These are phyloP conservation scores for Paracentrotus lividus DNA, from an alignment of 53 echinoderm and acorn worm genomes.

Conservation along the genomic window DNA sequence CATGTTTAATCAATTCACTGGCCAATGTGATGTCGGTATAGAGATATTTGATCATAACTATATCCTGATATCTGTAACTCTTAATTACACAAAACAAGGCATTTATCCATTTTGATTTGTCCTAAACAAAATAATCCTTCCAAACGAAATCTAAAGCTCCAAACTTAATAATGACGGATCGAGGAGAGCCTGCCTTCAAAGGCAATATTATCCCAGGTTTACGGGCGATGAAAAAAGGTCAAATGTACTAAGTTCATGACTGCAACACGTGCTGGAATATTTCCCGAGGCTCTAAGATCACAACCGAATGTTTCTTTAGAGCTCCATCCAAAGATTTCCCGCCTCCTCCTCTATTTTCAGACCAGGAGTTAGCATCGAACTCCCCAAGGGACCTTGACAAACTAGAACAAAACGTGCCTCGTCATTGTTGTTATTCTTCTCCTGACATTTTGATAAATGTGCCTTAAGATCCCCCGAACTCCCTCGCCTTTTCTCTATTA, in stretches of 20 bases:
- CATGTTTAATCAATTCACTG: too few species aligned
- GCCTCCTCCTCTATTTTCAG: neutral
- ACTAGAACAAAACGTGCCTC: slow-evolving; percentile 6
- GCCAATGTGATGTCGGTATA: too few species aligned
- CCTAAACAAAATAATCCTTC: neutral
- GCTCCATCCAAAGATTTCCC: neutral
- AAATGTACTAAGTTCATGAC: slow-evolving; percentile 9
- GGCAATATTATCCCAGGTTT: slow-evolving; percentile 6
- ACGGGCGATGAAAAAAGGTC: slow-evolving; percentile 16
- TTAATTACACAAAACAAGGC: too few species aligned
- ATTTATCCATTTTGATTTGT: neutral
- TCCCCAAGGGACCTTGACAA: neutral
- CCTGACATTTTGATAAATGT: slow-evolving; percentile 24
- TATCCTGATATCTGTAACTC: too few species aligned
- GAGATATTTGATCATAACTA: too few species aligned
- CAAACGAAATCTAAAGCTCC: too few species aligned
- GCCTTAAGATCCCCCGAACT: neutral
- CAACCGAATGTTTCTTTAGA: neutral
- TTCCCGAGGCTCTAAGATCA: neutral
- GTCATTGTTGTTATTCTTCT: neutral
- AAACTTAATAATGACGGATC: too few species aligned
- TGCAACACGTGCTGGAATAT: neutral
- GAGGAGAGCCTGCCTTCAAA: neutral
- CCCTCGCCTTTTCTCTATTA: neutral
- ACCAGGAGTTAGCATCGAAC: neutral